Evolutionary conservation across 2,113 vertebrate species (phyloP).

Genomic region (Syngnathus floridae): DNA sequence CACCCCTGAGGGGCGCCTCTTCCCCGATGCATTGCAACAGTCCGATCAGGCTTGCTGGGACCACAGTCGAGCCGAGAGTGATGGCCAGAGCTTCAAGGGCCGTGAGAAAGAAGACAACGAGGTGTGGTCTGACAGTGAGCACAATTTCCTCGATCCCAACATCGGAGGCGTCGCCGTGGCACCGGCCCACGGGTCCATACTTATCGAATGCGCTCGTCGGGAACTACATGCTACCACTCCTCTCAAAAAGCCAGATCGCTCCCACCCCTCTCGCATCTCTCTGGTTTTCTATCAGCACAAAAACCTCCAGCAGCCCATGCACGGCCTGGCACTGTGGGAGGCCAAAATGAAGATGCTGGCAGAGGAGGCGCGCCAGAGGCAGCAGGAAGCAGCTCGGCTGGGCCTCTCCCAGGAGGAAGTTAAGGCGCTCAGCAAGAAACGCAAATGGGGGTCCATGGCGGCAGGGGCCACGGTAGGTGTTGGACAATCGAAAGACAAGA

Average conservation of each 20-base stretch:
- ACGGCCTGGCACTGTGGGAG: slow-evolving; percentile 94
- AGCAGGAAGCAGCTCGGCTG: slow-evolving; percentile 87
- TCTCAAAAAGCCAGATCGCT: slow-evolving; percentile 90
- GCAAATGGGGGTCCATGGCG: slow-evolving; percentile 80
- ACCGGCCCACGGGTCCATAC: slow-evolving; percentile 87
- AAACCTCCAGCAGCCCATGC: slow-evolving; percentile 95
- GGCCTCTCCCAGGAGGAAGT: slow-evolving; percentile 85
- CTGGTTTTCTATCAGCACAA: slow-evolving; percentile 99
- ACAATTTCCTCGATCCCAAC: slow-evolving; percentile 96
- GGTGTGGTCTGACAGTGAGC: slow-evolving; percentile 94
- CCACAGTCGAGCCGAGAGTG: slow-evolving; percentile 73
- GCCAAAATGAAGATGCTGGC: slow-evolving; percentile 96
- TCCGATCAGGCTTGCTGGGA: slow-evolving; percentile 74
- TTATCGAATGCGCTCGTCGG: slow-evolving; percentile 91
- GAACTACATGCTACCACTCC: slow-evolving; percentile 97
- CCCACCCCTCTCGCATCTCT: slow-evolving; percentile 94
- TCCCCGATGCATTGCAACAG: slow-evolving; percentile 70
- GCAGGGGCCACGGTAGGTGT: slow-evolving; percentile 72
- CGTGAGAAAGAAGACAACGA: slow-evolving; percentile 54
- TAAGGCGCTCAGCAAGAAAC: slow-evolving; percentile 88
- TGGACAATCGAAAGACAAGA: slow-evolving; percentile 70
- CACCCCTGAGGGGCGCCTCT: slow-evolving; percentile 73
- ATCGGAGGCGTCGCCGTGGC: slow-evolving; percentile 94
- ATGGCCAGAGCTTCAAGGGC: slow-evolving; percentile 56
- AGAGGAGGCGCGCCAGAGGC: slow-evolving; percentile 80